Evolutionary conservation across 2,113 vertebrate genomes (phyloP).

Genomic region (Centrocercus urophasianus): DNA sequence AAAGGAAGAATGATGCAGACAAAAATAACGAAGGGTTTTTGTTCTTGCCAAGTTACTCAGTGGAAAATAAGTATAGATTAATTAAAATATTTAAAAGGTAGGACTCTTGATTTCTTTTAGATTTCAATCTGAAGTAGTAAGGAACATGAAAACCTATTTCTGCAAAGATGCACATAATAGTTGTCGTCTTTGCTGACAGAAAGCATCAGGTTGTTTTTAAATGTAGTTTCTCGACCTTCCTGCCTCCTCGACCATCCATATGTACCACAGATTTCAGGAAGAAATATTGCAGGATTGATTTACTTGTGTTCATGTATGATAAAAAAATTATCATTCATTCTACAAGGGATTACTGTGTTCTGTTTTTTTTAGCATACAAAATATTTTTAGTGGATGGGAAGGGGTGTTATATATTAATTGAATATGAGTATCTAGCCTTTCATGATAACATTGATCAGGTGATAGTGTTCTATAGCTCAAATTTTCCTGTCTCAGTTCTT

Average conservation of each 20-base stretch:
- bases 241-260: not conserved
- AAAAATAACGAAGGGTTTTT: not conserved
- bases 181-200: not conserved
- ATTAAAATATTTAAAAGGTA: not conserved
- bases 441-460: not conserved
- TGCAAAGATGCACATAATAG: not conserved
- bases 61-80: not conserved
- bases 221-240: not conserved
- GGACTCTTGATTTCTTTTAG: not conserved
- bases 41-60: not conserved
- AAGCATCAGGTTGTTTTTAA: not conserved
- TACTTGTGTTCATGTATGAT: not conserved
- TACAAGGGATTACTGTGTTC: not conserved
- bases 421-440: not conserved
- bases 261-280: not conserved
- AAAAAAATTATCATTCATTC: not conserved
- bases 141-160: not conserved
- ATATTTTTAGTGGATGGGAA: not conserved
- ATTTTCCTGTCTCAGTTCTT: not conserved
- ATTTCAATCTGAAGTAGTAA: not conserved
- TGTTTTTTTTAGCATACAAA: not conserved
- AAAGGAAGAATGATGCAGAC: not conserved
- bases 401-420: not conserved
- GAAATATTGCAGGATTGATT: not conserved
- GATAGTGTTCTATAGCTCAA: not conserved